Evolutionary conservation across 2,113 vertebrate genomes (phyloP).

Genomic region (Polyodon spathula): DNA sequence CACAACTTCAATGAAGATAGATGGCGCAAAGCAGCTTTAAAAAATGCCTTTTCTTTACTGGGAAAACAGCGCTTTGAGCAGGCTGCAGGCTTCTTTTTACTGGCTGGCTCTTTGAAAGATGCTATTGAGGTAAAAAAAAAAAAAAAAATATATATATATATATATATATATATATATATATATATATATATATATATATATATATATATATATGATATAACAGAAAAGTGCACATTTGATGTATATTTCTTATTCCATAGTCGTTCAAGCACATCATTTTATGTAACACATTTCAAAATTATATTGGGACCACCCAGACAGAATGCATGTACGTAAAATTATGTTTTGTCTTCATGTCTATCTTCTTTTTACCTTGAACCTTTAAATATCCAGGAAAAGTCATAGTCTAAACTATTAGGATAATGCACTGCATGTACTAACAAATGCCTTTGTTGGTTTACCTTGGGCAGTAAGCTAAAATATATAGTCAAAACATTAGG

Average conservation of each 20-base stretch:
- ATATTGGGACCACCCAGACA: too few relatives aligned
- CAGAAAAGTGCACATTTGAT: too few relatives aligned
- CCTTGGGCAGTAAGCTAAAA: slow-evolving; percentile 31
- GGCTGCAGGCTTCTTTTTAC: slow-evolving; percentile 90
- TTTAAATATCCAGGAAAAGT: not conserved
- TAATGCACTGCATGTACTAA: slow-evolving; percentile 16
- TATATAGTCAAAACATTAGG: slow-evolving; percentile 39
- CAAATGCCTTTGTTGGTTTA: slow-evolving; percentile 26
- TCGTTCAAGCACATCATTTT: too few relatives aligned
- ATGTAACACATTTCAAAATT: too few relatives aligned
- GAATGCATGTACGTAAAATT: too few relatives aligned
- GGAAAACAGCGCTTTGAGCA: slow-evolving; percentile 98
- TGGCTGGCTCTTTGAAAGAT: slow-evolving; percentile 94
- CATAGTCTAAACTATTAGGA: slow-evolving; percentile 37
- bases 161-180: too few relatives aligned
- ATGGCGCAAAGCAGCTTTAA: slow-evolving; percentile 93
- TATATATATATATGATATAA: too few relatives aligned
- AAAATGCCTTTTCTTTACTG: slow-evolving; percentile 93
- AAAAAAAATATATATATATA: too few relatives aligned
- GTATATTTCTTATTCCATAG: too few relatives aligned
- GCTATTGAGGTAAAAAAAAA: slow-evolving; percentile 77
- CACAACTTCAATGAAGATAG: slow-evolving; percentile 93
- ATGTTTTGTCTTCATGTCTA: not conserved
- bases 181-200: too few relatives aligned
- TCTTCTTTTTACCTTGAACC: not conserved